phyloP scores from a whole-genome alignment of 2,888 invertebrate species.

The Coleophora flavipennella region DNA sequence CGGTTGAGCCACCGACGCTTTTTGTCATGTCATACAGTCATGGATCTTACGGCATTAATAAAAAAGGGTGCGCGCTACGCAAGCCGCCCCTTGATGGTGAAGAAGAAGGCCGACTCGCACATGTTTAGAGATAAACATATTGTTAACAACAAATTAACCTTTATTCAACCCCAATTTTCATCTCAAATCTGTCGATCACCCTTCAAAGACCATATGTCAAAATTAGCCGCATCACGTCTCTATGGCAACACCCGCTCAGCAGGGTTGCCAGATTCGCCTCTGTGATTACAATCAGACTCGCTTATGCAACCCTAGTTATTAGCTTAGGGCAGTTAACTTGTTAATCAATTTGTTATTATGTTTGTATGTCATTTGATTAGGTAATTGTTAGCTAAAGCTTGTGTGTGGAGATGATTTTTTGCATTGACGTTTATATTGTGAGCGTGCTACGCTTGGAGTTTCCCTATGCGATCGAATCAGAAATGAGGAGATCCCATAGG shows the following conservation, averaged over 20 bases:
- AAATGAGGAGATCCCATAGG: no score
- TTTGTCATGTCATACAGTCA: no score
- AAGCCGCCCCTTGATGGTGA: no score
- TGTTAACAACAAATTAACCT: background rate
- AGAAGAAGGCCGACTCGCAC: no score
- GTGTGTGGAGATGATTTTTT: background rate
- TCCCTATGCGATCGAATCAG: no score
- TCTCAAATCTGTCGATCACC: background rate
- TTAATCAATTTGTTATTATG: conserved; percentile 24
- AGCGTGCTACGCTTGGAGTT: no score
- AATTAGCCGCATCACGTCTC: conserved; percentile 17
- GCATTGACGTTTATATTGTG: no score
- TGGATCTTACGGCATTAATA: no score
- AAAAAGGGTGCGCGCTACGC: no score
- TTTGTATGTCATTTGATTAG: conserved; percentile 1
- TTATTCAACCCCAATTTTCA: background rate
- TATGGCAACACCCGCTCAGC: conserved; percentile 23
- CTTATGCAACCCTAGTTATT: conserved; percentile 29
- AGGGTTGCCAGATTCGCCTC: conserved; percentile 29
- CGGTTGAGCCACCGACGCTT: no score
- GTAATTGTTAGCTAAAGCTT: background rate
- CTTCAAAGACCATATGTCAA: conserved; percentile 15
- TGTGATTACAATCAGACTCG: conserved; percentile 42
- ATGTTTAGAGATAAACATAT: no score
- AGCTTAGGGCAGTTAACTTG: conserved; percentile 9